These are phyloP conservation scores for Sebastes flavidus DNA, from an alignment of 2,797 vertebrate genomes.

Conservation along the genomic window DNA sequence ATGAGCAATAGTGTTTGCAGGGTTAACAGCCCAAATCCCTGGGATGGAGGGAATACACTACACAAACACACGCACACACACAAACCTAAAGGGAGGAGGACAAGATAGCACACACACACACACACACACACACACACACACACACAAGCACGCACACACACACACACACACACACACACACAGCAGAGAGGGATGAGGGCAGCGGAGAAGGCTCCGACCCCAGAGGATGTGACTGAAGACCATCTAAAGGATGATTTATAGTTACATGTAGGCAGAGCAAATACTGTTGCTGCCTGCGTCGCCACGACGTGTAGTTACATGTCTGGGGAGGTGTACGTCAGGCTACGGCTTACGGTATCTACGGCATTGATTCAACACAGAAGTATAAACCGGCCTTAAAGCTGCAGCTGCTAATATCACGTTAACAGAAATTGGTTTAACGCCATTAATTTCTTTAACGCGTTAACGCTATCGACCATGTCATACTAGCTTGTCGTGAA, in stretches of 20 bases:
- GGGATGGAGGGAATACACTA: constrained; percentile 30
- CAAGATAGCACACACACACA: neutral
- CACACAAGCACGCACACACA: no score
- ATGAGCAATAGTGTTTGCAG: constrained; percentile 63
- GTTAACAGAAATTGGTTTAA: no score
- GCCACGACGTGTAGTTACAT: neutral
- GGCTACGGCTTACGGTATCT: no score
- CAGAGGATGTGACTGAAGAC: constrained; percentile 15
- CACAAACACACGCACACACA: constrained; percentile 12
- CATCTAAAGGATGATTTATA: neutral
- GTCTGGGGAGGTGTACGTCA: neutral
- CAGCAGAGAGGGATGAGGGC: constrained; percentile 27
- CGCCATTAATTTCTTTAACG: no score
- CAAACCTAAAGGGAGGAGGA: neutral
- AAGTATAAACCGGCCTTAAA: neutral
- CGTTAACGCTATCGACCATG: no score
- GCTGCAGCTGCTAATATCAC: no score
- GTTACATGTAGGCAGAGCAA: neutral
- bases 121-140: no score
- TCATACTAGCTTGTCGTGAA: no score
- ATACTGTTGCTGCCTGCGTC: neutral
- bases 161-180: constrained; percentile 10
- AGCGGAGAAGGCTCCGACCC: constrained; percentile 7
- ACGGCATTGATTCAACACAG: neutral
- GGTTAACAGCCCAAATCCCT: constrained; percentile 51